Evolutionary conservation across 2,797 vertebrate genomes (phyloP), one percentile per base, ranked within the genome.

Genomic region (Gymnocypris eckloni): DNA sequence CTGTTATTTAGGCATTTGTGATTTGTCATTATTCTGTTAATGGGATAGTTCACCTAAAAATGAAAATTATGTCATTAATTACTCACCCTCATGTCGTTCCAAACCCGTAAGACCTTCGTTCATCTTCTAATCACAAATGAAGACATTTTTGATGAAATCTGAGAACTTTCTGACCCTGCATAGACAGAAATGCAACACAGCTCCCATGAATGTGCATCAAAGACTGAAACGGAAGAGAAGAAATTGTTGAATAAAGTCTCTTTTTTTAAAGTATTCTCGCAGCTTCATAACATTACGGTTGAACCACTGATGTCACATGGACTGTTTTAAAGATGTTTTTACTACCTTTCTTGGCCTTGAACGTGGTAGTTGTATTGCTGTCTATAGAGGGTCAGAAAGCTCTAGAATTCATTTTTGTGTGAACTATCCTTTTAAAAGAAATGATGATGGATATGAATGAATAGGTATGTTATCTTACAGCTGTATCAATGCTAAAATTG

Each of bases 1-100:
- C 52, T 59, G 52, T 59, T 78, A 39, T 39, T 41, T 10, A 8
- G 18, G 18, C 9, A 37, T 54, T 78, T 78, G 7, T 59, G 75
- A 54, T 22, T 77, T 59, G 75, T 15, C 33, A 56, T 77, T 56
- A n/a, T 77, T 56, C 52, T 41, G 20, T 77, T 56, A 25, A 25
- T n/a, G 11, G 5, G n/a, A 28, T 64, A 64, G n/a, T 64, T 25
- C n/a, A 64, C 56, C 56, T 25, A 61, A 61, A 61, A 61, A 25
- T 61, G n/a, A 61, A n/a, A n/a, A 12, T 11, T 25, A 18, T 54
- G 6, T 54, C 6, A 52, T 52, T 52, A 52, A 6, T 52, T 52
- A 52, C 50, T 52, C 50, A 20, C 52, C 52, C 18, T 54, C 18
- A 20, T 54, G 52, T 54, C 16, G 6, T 54, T 20, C 16, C 50